Percentiles rank a stretch among this genome's conserved stretches.
phyloP scores from a whole-genome alignment of 2,888 invertebrate species.

The Pristionchus arcanus region DNA sequence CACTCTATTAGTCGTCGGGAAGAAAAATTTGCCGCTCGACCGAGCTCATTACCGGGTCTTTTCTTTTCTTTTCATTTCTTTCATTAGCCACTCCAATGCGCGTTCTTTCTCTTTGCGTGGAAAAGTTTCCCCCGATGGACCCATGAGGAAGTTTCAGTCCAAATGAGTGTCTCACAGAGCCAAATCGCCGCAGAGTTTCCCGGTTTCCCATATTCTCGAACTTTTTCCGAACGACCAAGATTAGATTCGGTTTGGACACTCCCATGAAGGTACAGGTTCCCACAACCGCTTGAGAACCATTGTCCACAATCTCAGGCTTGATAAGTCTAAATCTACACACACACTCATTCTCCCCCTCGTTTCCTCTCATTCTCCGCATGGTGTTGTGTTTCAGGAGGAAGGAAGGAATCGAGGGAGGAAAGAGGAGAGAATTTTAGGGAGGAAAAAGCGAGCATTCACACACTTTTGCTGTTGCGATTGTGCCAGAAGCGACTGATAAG shows the following conservation, averaged over 20 bases:
- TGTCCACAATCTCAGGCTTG: not conserved
- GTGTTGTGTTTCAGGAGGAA: slow-evolving; percentile 41
- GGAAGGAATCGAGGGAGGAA: slow-evolving; percentile 7
- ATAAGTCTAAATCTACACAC: not conserved
- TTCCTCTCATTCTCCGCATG: slow-evolving; percentile 2
- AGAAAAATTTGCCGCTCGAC: slow-evolving; percentile 10
- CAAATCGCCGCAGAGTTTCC: not conserved
- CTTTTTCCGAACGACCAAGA: not conserved
- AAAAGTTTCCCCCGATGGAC: not conserved
- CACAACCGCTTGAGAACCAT: not conserved
- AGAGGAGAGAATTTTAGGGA: not conserved
- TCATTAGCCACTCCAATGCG: slow-evolving; percentile 27
- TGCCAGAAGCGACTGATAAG: slow-evolving; percentile 30
- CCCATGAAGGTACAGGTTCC: not conserved
- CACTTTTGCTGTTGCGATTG: slow-evolving; percentile 3
- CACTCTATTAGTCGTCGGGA: slow-evolving; percentile 28
- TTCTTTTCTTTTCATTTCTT: not conserved
- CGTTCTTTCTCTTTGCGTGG: not conserved
- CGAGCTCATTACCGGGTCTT: slow-evolving; percentile 33
- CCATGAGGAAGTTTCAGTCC: not conserved
- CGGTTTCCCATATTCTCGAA: not conserved
- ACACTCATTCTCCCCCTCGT: not conserved
- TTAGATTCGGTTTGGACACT: not conserved
- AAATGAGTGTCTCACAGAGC: not conserved
- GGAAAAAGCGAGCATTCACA: not conserved